These are phyloP conservation scores for Mythimna impura DNA, from an alignment of 2,888 invertebrate genomes.

Conservation along the genomic window DNA sequence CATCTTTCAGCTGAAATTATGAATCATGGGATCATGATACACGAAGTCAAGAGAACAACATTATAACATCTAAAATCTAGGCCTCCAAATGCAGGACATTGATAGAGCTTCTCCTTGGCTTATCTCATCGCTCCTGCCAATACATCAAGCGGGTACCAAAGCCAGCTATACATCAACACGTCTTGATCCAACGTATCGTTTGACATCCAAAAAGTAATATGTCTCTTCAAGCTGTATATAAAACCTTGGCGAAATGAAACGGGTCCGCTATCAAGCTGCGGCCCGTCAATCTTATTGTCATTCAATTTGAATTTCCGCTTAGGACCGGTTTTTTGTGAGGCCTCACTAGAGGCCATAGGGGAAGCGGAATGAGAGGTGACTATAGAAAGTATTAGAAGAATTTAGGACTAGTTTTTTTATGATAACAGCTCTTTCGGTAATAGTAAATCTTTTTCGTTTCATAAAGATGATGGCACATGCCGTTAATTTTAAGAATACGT, in stretches of 20 bases:
- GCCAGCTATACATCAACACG: slow-evolving; percentile 65
- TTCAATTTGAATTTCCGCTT: slow-evolving; percentile 88
- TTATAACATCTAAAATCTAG: background rate
- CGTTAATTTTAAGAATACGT: too few relatives aligned
- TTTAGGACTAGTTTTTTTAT: too few relatives aligned
- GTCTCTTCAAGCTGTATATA: slow-evolving; percentile 70
- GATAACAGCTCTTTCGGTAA: too few relatives aligned
- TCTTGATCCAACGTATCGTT: slow-evolving; percentile 61
- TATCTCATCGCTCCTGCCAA: slow-evolving; percentile 49
- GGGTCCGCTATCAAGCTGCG: slow-evolving; percentile 82
- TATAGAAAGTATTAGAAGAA: too few relatives aligned
- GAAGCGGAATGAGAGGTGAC: slow-evolving; percentile 50
- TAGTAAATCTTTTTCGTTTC: too few relatives aligned
- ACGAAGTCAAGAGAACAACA: background rate
- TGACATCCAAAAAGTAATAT: slow-evolving; percentile 79
- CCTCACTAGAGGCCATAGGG: slow-evolving; percentile 67
- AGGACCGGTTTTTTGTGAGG: slow-evolving; percentile 81
- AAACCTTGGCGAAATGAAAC: slow-evolving; percentile 82
- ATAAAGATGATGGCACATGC: too few relatives aligned
- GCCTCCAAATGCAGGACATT: slow-evolving; percentile 22
- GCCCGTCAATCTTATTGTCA: slow-evolving; percentile 89
- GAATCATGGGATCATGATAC: background rate
- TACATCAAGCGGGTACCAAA: slow-evolving; percentile 53
- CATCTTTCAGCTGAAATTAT: too few relatives aligned
- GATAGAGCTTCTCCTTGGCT: slow-evolving; percentile 37